Percentiles rank a stretch among this genome's conserved stretches.
Conservation (phyloP, 2,888 invertebrate species). For the Caenorhabditis sp. region DNA sequence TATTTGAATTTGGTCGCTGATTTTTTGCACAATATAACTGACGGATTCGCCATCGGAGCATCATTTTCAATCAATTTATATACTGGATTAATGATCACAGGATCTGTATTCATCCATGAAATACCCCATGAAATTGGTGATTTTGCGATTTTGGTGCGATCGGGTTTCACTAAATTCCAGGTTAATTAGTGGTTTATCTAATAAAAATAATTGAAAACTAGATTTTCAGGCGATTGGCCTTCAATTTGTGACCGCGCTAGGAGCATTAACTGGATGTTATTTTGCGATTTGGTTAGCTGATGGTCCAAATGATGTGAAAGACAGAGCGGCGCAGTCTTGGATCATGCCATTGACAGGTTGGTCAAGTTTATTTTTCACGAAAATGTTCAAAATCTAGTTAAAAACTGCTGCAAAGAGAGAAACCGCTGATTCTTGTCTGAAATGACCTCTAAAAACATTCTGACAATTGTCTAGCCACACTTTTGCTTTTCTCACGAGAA, state of each 20-base stretch:
- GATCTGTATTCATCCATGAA: conserved; percentile 95
- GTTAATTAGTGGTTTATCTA: no score
- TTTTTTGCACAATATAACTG: conserved; percentile 97
- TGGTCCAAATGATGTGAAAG: conserved; percentile 39
- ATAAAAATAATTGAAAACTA: neutral
- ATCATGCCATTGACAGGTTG: conserved; percentile 84
- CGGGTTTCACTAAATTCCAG: conserved; percentile 89
- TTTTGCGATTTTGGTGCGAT: conserved; percentile 96
- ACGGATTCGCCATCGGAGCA: conserved; percentile 97
- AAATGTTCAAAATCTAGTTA: no score
- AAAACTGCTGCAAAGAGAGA: no score
- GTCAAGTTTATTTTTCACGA: no score
- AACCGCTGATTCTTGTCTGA: no score
- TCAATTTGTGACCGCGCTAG: conserved; percentile 91
- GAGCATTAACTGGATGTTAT: conserved; percentile 83
- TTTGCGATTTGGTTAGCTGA: conserved; percentile 53
- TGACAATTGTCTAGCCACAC: no score
- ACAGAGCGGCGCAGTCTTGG: conserved; percentile 80
- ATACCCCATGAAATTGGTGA: conserved; percentile 98
- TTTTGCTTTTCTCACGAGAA: no score
- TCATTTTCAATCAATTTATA: conserved; percentile 74
- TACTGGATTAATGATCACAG: conserved; percentile 80
- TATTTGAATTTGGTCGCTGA: conserved; percentile 97
- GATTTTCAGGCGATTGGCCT: conserved; percentile 84
- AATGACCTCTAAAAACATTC: no score